phyloP scores from a whole-genome alignment of 2,888 invertebrate genomes.

The Epicampocera succincta region DNA sequence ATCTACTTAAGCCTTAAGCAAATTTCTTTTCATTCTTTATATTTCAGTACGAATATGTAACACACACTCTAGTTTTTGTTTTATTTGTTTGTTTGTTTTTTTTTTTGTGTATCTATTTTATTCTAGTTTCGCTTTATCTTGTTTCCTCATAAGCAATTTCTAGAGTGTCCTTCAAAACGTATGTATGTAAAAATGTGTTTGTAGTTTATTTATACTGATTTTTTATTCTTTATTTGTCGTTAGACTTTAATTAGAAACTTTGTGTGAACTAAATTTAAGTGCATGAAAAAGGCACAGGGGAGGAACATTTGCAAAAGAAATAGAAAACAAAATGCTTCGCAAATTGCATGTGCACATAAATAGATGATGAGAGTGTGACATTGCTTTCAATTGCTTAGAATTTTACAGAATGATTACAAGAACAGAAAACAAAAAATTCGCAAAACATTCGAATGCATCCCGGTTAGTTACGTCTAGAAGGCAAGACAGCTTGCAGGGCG shows the following conservation, averaged over 20 bases:
- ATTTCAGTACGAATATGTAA: background rate
- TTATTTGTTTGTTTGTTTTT: constrained; percentile 5
- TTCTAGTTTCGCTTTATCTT: constrained; percentile 7
- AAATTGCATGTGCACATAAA: constrained; percentile 33
- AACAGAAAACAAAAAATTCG: background rate
- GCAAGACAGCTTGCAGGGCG: too few relatives aligned
- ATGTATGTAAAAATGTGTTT: constrained; percentile 70
- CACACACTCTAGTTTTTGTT: constrained; percentile 43
- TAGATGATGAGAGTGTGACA: constrained; percentile 50
- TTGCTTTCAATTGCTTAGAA: constrained; percentile 61
- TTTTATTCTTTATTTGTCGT: constrained; percentile 52
- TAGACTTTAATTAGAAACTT: constrained; percentile 77
- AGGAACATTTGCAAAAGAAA: constrained; percentile 17
- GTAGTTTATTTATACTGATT: constrained; percentile 25
- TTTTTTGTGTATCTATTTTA: too few relatives aligned
- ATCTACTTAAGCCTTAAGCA: constrained; percentile 14
- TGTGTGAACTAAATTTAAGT: constrained; percentile 72
- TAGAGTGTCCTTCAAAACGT: constrained; percentile 77
- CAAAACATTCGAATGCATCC: background rate
- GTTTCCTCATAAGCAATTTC: constrained; percentile 22
- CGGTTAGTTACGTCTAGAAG: too few relatives aligned
- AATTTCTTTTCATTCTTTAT: background rate
- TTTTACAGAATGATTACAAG: constrained; percentile 25
- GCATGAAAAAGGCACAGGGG: constrained; percentile 24
- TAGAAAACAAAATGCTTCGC: constrained; percentile 35